phyloP scores from a whole-genome alignment of 2,888 invertebrate genomes.

The Melipona beecheii region DNA sequence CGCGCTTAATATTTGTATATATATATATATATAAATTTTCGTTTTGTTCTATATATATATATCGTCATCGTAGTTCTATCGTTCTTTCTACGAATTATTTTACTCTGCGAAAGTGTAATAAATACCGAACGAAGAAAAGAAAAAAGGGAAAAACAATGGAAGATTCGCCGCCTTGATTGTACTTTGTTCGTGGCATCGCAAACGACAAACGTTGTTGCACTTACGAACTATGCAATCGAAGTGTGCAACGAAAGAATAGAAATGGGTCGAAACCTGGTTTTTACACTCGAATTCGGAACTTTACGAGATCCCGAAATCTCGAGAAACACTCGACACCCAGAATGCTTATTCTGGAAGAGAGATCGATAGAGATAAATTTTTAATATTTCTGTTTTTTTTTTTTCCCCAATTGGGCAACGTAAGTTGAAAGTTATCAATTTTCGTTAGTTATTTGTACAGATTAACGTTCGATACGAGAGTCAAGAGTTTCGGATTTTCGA shows the following conservation, averaged over 20 bases:
- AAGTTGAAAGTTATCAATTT: background rate
- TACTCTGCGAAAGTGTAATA: conserved; percentile 37
- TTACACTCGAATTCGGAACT: background rate
- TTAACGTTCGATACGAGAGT: background rate
- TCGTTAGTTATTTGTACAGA: background rate
- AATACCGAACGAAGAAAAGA: conserved; percentile 34
- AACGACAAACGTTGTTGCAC: conserved; percentile 30
- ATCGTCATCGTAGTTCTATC: conserved; percentile 26
- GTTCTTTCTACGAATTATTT: conserved; percentile 23
- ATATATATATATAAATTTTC: background rate
- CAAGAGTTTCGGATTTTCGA: background rate
- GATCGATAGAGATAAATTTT: background rate
- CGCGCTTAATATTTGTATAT: conserved; percentile 36
- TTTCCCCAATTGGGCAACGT: no score
- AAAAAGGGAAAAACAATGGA: conserved; percentile 7
- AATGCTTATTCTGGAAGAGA: background rate
- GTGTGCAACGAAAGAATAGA: conserved; percentile 5
- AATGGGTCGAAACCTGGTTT: background rate
- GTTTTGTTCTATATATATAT: no score
- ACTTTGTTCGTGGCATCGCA: conserved; percentile 31
- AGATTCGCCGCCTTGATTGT: conserved; percentile 44
- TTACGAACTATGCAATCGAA: conserved; percentile 20
- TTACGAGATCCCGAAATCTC: background rate
- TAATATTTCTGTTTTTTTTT: background rate
- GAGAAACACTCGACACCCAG: background rate